Evolutionary conservation across 2,888 invertebrate species (phyloP).

Genomic region (Teleiodes luculella): DNA sequence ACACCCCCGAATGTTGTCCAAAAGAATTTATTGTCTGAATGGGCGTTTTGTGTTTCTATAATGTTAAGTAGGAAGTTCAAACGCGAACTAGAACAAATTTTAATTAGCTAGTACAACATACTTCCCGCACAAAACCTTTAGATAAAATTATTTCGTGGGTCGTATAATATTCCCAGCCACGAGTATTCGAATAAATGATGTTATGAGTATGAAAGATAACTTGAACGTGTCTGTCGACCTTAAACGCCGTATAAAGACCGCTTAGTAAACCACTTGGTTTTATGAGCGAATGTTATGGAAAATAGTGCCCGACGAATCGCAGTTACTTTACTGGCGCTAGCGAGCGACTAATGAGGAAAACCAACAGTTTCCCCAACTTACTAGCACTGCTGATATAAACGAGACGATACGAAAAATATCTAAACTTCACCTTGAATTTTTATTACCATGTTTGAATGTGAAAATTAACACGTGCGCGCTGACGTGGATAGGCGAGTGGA

Average conservation of each 20-base stretch:
- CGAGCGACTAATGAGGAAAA: conserved; percentile 15
- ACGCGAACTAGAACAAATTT: too few relatives aligned
- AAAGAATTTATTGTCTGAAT: background rate
- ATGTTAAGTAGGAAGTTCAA: background rate
- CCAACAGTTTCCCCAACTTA: background rate
- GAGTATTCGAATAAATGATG: conserved; percentile 6
- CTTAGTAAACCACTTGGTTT: conserved; percentile 35
- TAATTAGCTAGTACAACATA: too few relatives aligned
- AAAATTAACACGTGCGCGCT: conserved; percentile 49
- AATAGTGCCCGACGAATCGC: conserved; percentile 20
- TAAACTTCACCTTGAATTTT: conserved; percentile 42
- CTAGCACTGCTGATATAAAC: conserved; percentile 12
- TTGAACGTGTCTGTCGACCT: conserved; percentile 50
- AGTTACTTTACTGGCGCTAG: conserved; percentile 13
- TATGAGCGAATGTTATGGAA: conserved; percentile 31
- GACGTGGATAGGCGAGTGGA: conserved; percentile 20
- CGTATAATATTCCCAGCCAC: background rate
- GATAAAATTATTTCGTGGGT: background rate
- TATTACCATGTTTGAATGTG: conserved; percentile 45
- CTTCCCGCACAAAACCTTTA: background rate
- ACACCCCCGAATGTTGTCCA: background rate
- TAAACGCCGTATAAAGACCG: conserved; percentile 35
- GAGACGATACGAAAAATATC: conserved; percentile 30
- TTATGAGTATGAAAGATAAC: conserved; percentile 29
- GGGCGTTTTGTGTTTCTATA: background rate